phyloP scores from a whole-genome alignment of 2,113 vertebrate species.

The Hepsetus odoe region DNA sequence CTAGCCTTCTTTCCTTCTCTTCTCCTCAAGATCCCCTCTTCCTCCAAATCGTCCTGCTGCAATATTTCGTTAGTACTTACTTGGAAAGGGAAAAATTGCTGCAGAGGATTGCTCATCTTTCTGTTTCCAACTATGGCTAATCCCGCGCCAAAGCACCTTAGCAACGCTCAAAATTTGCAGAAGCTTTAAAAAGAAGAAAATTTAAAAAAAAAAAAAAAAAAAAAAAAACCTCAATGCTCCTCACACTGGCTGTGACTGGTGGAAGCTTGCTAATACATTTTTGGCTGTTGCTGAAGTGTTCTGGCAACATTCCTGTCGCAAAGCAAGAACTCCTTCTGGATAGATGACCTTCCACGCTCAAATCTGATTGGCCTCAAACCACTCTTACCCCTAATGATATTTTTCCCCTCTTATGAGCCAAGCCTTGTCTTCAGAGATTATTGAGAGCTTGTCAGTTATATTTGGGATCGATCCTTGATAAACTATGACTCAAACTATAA shows the following conservation, averaged over 20 bases:
- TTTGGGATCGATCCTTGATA: not conserved
- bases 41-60: slow-evolving; percentile 14
- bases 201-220: no score
- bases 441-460: no score
- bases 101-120: slow-evolving; percentile 75
- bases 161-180: slow-evolving; percentile 76
- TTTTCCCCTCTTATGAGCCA: no score
- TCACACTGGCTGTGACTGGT: slow-evolving; percentile 62
- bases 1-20: not conserved
- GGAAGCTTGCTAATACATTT: slow-evolving; percentile 64
- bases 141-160: slow-evolving; percentile 79
- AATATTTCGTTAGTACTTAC: slow-evolving; percentile 56
- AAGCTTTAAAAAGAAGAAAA: slow-evolving; percentile 68
- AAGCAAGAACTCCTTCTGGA: slow-evolving; percentile 27
- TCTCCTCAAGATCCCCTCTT: slow-evolving; percentile 34
- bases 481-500: no score
- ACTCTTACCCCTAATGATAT: no score
- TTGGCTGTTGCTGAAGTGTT: slow-evolving; percentile 15
- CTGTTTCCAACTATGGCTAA: slow-evolving; percentile 73
- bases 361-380: slow-evolving; percentile 6
- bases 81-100: slow-evolving; percentile 68
- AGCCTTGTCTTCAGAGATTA: no score
- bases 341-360: slow-evolving; percentile 4
- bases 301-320: slow-evolving; percentile 1
- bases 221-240: slow-evolving; percentile 60